Base-by-base conservation (phyloP, 1,140 invertebrate genomes). In the Macrobrachium nipponense region DNA sequence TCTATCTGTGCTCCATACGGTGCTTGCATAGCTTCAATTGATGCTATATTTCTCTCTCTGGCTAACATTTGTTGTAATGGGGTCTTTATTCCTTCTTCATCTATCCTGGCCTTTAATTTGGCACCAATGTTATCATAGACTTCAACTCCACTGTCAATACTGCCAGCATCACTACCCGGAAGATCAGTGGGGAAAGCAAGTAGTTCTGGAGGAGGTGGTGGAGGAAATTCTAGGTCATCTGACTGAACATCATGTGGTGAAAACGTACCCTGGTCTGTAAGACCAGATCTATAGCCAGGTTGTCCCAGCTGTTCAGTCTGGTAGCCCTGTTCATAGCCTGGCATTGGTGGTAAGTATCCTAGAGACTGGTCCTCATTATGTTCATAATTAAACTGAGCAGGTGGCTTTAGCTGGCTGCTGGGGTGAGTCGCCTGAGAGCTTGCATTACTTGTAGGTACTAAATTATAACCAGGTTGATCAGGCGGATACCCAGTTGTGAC, bases 1-100 rank as follows among this genome's bases (percentile, higher is more conserved):
- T 86, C 83, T 51, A 80, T 36, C n/a, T 70, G 78, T 14, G 83
- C 83, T 58, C 68, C 77, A 75, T 86, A 86, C 43, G 83, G 83
- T 17, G 77, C 83, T 23, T 86, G 83, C n/a, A 51, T 43, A 62
- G 83, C 68, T 75, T 75, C 76, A 36, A 72, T 36, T n/a, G 68
- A 18, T 60, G 70, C 20, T 14, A 80, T 51, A n/a, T 61, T 79
- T 59, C 64, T 66, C 15, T 61, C 20, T 27, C 23, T 86, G 1
- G 68, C 27, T 23, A n/a, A 51, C 59, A 80, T 60, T 60, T 80
- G 83, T 18, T 66, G 83, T 43, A 61, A n/a, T 60, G 59, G 18
- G 15, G 44, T 59, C 23, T 51, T 86, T 2, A 43, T 43, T 73
- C 23, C 17, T 73, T 20, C 27, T 12, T 51, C 51, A 51, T 51